Evolutionary conservation across 2,888 invertebrate species (phyloP).

Genomic region (Napeogenes inachia): DNA sequence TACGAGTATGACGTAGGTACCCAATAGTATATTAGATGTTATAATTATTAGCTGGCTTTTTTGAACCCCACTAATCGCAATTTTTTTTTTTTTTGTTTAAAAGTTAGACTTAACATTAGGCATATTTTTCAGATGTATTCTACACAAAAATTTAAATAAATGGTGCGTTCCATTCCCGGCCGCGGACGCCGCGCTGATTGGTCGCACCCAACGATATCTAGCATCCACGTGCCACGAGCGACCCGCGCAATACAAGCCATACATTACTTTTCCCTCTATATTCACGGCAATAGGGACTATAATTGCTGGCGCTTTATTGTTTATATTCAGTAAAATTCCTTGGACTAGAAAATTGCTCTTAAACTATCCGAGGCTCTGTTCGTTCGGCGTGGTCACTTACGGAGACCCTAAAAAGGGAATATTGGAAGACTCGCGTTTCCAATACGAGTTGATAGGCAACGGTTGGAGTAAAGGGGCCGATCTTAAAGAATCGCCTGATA

Average conservation of each 20-base stretch:
- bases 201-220: constrained; percentile 86
- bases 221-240: constrained; percentile 81
- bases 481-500: constrained; percentile 78
- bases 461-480: constrained; percentile 82
- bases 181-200: constrained; percentile 87
- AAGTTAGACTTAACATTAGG: no score
- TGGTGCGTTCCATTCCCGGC: constrained; percentile 90
- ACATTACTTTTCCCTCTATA: constrained; percentile 73
- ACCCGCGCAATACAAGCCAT: constrained; percentile 88
- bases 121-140: constrained; percentile 44
- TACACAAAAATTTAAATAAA: constrained; percentile 63
- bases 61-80: no score
- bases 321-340: constrained; percentile 38
- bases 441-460: constrained; percentile 83
- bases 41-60: no score
- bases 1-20: no score
- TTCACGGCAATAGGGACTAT: constrained; percentile 66
- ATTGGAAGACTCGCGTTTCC: constrained; percentile 80
- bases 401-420: constrained; percentile 80
- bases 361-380: constrained; percentile 76
- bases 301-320: constrained; percentile 68
- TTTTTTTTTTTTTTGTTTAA: no score
- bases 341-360: constrained; percentile 46
- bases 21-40: no score
- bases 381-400: constrained; percentile 82